Percentiles rank a stretch among this genome's conserved stretches.
Conservation (phyloP, 2,888 invertebrate genomes). For the Antheraea yamamai region DNA sequence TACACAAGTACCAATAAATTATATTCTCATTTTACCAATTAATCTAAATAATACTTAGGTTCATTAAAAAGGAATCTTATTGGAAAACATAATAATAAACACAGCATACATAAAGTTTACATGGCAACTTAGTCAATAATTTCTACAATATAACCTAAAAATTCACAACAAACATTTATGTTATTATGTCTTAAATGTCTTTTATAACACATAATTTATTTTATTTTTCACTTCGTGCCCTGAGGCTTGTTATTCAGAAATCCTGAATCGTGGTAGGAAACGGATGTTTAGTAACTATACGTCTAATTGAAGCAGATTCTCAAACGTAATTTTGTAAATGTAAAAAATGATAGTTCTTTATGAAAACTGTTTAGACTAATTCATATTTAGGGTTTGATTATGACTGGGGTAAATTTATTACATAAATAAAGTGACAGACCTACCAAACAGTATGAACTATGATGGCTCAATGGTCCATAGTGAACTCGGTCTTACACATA, state of each 20-base stretch:
- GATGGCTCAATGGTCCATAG: background rate
- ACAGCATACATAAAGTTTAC: background rate
- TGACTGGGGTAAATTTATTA: background rate
- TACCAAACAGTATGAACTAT: background rate
- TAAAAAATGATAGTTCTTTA: background rate
- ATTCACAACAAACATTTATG: conserved; percentile 10
- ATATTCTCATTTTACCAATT: background rate
- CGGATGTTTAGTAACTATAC: background rate
- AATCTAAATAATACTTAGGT: background rate
- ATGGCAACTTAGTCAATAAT: background rate
- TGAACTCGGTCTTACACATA: background rate
- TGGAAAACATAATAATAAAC: background rate
- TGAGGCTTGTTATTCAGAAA: conserved; percentile 29
- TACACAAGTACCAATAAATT: background rate
- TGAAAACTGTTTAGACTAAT: background rate
- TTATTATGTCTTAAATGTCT: background rate
- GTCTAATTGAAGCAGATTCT: background rate
- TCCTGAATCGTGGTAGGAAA: background rate
- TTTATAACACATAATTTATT: background rate
- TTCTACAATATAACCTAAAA: conserved; percentile 4
- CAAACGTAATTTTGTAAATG: background rate
- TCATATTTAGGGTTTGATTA: background rate
- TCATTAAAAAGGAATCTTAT: background rate
- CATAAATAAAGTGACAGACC: background rate
- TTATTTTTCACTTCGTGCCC: background rate